Conservation (phyloP, 2,113 vertebrate species). For the Fregetta grallaria region DNA sequence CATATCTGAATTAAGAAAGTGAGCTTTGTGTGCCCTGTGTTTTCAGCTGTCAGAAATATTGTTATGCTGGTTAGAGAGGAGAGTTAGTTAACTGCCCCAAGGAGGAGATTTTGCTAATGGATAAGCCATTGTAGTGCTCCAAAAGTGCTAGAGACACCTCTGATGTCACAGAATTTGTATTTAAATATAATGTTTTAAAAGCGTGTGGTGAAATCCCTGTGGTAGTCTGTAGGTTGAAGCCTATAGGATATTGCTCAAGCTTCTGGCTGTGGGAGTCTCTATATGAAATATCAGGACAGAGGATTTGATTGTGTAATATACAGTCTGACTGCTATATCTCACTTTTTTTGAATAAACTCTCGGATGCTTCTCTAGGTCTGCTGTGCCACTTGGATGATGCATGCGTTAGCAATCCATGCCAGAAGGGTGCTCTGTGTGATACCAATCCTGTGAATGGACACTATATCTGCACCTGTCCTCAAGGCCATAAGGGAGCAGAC, state of each 20-base stretch:
- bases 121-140: not conserved
- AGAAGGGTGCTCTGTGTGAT: constrained; percentile 95
- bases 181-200: not conserved
- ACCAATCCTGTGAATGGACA: constrained; percentile 95
- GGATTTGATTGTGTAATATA: not conserved
- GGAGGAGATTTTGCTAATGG: not conserved
- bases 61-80: not conserved
- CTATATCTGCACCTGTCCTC: constrained; percentile 98
- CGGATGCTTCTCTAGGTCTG: constrained; percentile 76
- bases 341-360: not conserved
- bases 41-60: not conserved
- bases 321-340: not conserved
- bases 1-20: not conserved
- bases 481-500: constrained; percentile 94
- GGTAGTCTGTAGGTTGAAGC: not conserved
- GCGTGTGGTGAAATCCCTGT: not conserved
- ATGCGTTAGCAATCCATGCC: constrained; percentile 96
- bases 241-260: not conserved
- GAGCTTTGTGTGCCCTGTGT: not conserved
- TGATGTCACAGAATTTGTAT: not conserved
- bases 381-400: constrained; percentile 97
- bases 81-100: not conserved
- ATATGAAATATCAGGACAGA: not conserved
- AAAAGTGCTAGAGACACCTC: not conserved
- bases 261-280: not conserved